Conservation (phyloP, 2,797 vertebrate genomes). For the Arnoldichthys spilopterus region DNA sequence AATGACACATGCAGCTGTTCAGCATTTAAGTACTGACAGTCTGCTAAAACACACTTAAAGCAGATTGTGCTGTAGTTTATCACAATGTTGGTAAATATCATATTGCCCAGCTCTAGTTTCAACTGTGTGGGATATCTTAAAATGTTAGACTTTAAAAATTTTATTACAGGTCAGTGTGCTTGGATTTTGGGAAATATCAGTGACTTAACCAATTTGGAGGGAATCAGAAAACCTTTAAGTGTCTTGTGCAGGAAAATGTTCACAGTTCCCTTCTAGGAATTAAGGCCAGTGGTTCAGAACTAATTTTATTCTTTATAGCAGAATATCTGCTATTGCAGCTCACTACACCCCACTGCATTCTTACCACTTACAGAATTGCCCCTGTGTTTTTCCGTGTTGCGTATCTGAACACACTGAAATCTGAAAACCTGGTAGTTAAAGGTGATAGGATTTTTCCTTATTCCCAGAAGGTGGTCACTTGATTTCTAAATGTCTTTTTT, state of each 20-base stretch:
- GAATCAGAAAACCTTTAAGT: background rate
- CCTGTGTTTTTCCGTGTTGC: background rate
- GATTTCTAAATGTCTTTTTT: background rate
- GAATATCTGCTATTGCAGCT: background rate
- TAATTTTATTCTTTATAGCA: background rate
- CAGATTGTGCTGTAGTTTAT: no score
- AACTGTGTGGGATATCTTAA: background rate
- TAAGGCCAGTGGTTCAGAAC: background rate
- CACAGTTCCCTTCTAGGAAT: no score
- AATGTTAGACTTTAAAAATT: no score
- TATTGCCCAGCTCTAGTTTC: no score
- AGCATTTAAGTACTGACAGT: no score
- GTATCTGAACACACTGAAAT: no score
- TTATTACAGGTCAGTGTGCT: background rate
- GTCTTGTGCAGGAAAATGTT: no score
- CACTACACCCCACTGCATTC: background rate
- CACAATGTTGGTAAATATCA: no score
- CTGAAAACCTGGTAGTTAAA: no score
- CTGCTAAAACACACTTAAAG: no score
- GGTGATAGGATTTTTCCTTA: no score
- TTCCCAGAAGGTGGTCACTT: background rate
- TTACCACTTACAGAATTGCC: background rate
- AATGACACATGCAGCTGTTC: no score
- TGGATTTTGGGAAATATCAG: background rate
- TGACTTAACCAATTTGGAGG: background rate